These are phyloP conservation scores for Mystacides longicornis DNA, from an alignment of 2,888 invertebrate genomes.

Conservation along the genomic window DNA sequence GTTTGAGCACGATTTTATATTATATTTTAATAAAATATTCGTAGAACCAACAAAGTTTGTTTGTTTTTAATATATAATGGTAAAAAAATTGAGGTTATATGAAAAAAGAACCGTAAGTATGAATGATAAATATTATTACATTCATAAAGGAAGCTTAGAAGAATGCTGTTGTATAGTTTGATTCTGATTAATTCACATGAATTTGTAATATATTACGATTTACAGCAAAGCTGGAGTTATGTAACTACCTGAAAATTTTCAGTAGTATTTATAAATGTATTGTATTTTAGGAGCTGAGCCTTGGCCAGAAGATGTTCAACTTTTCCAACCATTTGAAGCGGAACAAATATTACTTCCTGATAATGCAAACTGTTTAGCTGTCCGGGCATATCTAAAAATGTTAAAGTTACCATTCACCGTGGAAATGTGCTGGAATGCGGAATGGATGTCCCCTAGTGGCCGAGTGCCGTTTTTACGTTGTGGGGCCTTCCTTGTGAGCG, in stretches of 20 bases:
- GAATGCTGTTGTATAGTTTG: conserved; percentile 3
- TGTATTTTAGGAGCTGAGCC: conserved; percentile 50
- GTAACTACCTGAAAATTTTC: too few species aligned
- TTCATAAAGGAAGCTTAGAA: too few species aligned
- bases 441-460: conserved; percentile 94
- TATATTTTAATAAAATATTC: too few species aligned
- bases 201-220: too few species aligned
- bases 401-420: conserved; percentile 76
- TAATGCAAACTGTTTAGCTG: conserved; percentile 87
- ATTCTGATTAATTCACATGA: too few species aligned
- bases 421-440: conserved; percentile 83
- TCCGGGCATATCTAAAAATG: conserved; percentile 91
- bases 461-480: conserved; percentile 88
- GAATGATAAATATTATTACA: too few species aligned
- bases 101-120: too few species aligned
- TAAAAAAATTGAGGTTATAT: too few species aligned
- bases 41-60: too few species aligned
- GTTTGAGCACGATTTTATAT: neutral
- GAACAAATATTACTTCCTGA: conserved; percentile 92
- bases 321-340: conserved; percentile 86
- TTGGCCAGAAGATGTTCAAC: conserved; percentile 80
- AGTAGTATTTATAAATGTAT: neutral
- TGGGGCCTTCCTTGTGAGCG: conserved; percentile 82
- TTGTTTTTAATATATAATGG: too few species aligned
- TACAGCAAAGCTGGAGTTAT: too few species aligned